phyloP scores from a whole-genome alignment of 23 tunicate species.

The Trididemnum clinides region DNA sequence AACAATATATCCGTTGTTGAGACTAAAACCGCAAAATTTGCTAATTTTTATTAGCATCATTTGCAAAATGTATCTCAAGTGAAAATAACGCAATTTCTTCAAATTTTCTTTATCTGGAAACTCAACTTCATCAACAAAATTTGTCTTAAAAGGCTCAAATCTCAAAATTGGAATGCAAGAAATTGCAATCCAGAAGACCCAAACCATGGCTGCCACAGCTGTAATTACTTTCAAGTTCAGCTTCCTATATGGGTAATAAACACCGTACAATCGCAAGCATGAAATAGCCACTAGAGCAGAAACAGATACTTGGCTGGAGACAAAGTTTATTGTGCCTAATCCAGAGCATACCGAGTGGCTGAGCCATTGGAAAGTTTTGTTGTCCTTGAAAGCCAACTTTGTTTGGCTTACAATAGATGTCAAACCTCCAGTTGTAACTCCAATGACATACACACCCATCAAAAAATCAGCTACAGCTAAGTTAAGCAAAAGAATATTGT shows the following conservation, averaged over 20 bases:
- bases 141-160: constrained; percentile 4
- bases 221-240: not conserved
- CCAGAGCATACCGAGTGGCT: not conserved
- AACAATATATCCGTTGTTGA: not conserved
- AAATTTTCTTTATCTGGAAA: not conserved
- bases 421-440: not conserved
- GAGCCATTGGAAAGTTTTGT: not conserved
- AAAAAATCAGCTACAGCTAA: constrained; percentile 10
- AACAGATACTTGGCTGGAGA: constrained; percentile 26
- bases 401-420: not conserved
- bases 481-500: not conserved
- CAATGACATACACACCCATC: constrained; percentile 11
- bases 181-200: constrained; percentile 8
- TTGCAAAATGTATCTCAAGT: not conserved
- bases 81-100: not conserved
- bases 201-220: not conserved
- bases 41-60: not conserved
- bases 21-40: not conserved
- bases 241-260: not conserved
- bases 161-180: not conserved
- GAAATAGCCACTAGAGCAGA: constrained; percentile 8
- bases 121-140: constrained; percentile 3
- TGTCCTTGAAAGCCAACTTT: too few species aligned
- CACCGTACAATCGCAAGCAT: not conserved
- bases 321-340: constrained; percentile 1